Conservation (phyloP, 2,888 invertebrate genomes). For the Pyrrhosoma nymphula region DNA sequence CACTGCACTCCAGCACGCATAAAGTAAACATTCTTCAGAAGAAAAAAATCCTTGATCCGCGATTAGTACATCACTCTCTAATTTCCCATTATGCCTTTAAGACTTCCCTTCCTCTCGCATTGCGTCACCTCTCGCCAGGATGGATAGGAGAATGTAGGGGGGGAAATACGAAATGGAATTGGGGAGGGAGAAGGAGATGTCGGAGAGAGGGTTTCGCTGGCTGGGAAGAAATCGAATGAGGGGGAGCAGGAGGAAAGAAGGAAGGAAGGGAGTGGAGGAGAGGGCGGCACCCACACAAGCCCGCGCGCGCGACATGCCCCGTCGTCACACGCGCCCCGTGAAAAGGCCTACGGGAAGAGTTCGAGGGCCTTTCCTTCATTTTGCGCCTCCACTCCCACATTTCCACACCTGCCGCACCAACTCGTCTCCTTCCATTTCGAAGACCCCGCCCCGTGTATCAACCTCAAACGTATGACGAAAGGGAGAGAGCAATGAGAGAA, state of each 20-base stretch:
- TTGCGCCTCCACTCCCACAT: neutral
- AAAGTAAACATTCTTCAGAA: neutral
- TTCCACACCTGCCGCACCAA: neutral
- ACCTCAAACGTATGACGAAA: constrained; percentile 33
- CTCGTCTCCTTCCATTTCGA: neutral
- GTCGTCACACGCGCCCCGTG: neutral
- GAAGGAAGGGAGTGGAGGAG: no score
- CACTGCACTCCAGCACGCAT: no score
- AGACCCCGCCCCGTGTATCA: neutral
- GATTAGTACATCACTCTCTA: neutral
- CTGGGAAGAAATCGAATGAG: neutral
- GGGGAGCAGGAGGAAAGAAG: neutral
- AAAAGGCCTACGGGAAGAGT: neutral
- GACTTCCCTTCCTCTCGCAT: neutral
- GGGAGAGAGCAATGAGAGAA: neutral
- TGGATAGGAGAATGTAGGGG: neutral
- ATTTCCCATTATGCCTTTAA: neutral
- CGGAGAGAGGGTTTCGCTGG: neutral
- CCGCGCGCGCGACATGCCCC: neutral
- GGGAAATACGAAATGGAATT: neutral
- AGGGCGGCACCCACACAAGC: neutral
- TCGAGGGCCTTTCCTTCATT: neutral
- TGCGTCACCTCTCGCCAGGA: neutral
- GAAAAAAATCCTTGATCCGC: neutral
- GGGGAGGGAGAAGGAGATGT: neutral